Conservation (phyloP, 2,797 vertebrate species). For the Bradypus variegatus region DNA sequence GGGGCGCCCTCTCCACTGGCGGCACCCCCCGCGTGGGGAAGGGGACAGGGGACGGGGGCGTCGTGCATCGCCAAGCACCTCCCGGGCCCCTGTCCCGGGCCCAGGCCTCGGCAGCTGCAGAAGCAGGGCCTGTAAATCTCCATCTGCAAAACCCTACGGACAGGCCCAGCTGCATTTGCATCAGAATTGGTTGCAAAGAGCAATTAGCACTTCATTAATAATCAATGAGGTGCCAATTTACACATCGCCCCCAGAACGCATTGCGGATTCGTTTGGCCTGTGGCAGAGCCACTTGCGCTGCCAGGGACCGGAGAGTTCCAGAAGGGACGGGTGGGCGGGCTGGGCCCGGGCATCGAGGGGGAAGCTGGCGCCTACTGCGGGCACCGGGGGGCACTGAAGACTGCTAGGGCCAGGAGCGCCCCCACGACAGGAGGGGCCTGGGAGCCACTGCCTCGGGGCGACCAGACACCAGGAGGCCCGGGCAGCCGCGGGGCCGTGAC, state of each 20-base stretch:
- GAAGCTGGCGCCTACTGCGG: too few relatives aligned
- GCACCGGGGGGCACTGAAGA: too few relatives aligned
- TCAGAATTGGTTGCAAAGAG: slow-evolving; percentile 79
- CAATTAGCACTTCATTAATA: slow-evolving; percentile 84
- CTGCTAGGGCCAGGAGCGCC: too few relatives aligned
- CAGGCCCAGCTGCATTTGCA: slow-evolving; percentile 71
- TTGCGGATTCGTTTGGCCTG: slow-evolving; percentile 75
- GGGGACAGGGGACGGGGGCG: too few relatives aligned
- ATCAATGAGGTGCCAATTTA: slow-evolving; percentile 81
- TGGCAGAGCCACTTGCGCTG: slow-evolving; percentile 67
- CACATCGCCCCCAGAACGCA: slow-evolving; percentile 77
- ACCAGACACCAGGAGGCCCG: too few relatives aligned
- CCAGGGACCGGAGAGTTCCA: slow-evolving; percentile 49
- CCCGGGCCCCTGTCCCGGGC: slow-evolving; percentile 58
- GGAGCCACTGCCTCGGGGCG: too few relatives aligned
- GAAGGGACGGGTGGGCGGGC: slow-evolving; percentile 40
- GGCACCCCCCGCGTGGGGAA: too few relatives aligned
- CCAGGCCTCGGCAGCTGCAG: slow-evolving; percentile 38
- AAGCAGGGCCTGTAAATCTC: slow-evolving; percentile 70
- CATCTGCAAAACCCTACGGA: slow-evolving; percentile 68
- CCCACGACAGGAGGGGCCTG: too few relatives aligned
- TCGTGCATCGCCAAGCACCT: neutral
- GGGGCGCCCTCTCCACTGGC: accelerated
- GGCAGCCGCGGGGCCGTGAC: neutral
- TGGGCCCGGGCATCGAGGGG: too few relatives aligned